Evolutionary conservation across 2,888 invertebrate genomes (phyloP).

Genomic region (Dysmachus trigonus): DNA sequence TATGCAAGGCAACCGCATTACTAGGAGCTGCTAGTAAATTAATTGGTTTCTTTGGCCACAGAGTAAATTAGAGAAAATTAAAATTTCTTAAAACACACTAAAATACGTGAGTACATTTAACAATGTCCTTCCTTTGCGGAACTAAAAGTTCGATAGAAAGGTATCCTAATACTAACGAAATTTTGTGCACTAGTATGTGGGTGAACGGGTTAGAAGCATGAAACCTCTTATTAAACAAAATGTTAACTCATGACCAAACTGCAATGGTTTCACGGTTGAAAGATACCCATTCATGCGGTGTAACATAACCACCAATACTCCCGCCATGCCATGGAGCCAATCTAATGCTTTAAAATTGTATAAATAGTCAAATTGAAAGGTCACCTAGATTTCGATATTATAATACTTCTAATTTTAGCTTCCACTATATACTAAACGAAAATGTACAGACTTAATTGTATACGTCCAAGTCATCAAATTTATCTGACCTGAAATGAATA

Average conservation of each 20-base stretch:
- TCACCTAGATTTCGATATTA: neutral
- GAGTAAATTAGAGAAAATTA: neutral
- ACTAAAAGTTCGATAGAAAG: neutral
- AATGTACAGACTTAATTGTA: neutral
- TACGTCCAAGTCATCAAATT: neutral
- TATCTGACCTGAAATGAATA: neutral
- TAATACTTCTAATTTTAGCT: neutral
- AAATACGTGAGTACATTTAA: neutral
- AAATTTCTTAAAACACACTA: neutral
- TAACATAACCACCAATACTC: neutral
- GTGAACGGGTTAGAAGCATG: neutral
- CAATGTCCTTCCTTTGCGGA: neutral
- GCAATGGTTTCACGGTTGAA: neutral
- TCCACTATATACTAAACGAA: neutral
- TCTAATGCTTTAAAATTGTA: neutral
- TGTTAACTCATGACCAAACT: neutral
- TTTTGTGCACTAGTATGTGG: neutral
- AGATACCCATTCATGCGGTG: neutral
- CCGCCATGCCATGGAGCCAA: neutral
- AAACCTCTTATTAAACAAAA: neutral
- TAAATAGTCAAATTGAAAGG: neutral
- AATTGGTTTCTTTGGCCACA: neutral
- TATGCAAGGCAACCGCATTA: no score
- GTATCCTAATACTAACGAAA: neutral
- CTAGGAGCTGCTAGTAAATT: neutral